Base-by-base conservation (phyloP, 2,797 vertebrate species). In the Gymnoscopelus microlampas region DNA sequence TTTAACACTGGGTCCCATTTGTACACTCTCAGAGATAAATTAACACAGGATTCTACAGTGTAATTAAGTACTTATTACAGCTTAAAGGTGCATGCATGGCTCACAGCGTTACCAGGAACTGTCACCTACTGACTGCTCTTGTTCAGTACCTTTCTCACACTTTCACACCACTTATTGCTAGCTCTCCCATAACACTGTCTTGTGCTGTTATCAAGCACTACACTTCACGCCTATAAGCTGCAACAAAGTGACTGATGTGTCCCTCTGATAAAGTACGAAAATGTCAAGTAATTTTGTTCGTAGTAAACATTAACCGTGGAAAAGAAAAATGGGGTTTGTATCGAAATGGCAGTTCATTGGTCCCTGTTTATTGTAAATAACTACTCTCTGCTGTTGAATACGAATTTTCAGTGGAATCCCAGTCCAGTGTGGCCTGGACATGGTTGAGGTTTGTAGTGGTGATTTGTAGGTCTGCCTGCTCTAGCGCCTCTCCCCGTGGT, bases 401-500 rank as follows among this genome's bases (percentile, higher is more conserved):
- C 54, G 75, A 77, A 47, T 76, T 72, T 78, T 78, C 48, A 70
- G 71, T 78, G 80, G 57, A 56, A 53, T 87, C 60, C 51, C 79
- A 77, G 49, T 85, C 75, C 77, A 85, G 85, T 82, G 39, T 44
- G 39, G 39, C 39, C 39, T 44, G 76, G 64, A 67, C 84, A 66
- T 62, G 64, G 73, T 61, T 82, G 80, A 87, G 86, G 88, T 85
- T 78, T 81, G 80, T 73, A 53, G 82, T 66, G 75, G 76, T 76
- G 68, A 63, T 83, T 68, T 87, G 68, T 68, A n/a, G 68, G 39
- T 57, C 64, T 59, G 74, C 58, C 53, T 68, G 51, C 63, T 90
- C 64, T 89, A 93, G 92, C 94, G 96, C 88, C 95, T 95, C 80
- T 96, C 97, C 70, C 95, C 96, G 0, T 95, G 95, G 79, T 99